phyloP scores from a whole-genome alignment of 2,797 vertebrate genomes.

The Pangasius macronema region DNA sequence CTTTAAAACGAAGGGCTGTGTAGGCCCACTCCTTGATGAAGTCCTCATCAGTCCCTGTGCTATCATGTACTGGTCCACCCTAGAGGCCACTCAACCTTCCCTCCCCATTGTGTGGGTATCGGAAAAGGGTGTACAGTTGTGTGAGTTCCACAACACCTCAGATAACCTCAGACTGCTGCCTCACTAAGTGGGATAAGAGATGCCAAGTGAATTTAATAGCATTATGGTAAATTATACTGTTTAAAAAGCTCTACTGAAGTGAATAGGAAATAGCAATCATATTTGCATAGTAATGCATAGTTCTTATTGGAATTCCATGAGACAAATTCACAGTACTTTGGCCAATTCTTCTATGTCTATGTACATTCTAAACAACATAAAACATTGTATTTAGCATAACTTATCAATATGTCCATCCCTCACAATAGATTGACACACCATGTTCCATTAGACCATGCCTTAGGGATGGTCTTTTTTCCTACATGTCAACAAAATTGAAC shows the following conservation, averaged over 20 bases:
- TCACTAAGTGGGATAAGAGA: conserved; percentile 40
- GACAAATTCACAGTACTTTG: background rate
- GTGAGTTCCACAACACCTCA: conserved; percentile 54
- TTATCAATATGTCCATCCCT: background rate
- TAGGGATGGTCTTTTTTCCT: conserved; percentile 65
- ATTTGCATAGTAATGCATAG: background rate
- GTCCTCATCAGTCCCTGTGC: conserved; percentile 37
- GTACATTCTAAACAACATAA: background rate
- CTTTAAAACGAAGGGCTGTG: background rate
- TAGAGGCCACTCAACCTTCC: conserved; percentile 62
- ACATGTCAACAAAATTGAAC: conserved; percentile 52
- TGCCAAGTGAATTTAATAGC: conserved; percentile 24
- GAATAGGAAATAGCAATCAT: background rate
- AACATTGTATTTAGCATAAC: background rate
- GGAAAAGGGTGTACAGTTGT: conserved; percentile 76
- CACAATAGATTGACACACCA: conserved; percentile 8
- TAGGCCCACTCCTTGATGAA: conserved; percentile 51
- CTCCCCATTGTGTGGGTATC: conserved; percentile 65
- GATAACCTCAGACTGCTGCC: conserved; percentile 56
- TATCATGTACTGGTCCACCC: conserved; percentile 65
- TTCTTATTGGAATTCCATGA: background rate
- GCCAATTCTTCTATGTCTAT: background rate
- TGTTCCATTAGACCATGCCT: conserved; percentile 52
- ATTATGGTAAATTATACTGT: background rate
- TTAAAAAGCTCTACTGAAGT: background rate